phyloP scores from a whole-genome alignment of 2,888 invertebrate species.

The Drosophila meridionalis region DNA sequence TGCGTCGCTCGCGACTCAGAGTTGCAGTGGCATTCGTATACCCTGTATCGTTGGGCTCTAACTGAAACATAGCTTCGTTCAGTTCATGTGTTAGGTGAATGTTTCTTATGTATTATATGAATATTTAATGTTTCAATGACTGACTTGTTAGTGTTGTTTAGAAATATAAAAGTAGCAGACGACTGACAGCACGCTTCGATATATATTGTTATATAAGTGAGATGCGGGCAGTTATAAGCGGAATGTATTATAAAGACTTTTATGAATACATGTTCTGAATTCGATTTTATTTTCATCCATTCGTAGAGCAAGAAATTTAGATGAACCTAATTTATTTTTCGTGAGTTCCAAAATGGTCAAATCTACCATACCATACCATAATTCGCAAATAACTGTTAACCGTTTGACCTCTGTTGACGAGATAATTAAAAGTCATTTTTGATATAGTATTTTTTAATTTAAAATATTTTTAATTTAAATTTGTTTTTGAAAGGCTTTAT shows the following conservation, averaged over 20 bases:
- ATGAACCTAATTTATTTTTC: background rate
- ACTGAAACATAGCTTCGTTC: background rate
- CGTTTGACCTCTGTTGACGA: too few species aligned
- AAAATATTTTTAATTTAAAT: too few species aligned
- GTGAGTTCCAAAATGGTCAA: background rate
- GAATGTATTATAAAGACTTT: background rate
- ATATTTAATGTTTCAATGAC: background rate
- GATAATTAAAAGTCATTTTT: too few species aligned
- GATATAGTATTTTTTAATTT: too few species aligned
- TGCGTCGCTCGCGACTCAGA: conserved; percentile 24
- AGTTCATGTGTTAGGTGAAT: background rate
- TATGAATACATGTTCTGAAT: background rate
- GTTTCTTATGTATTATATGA: background rate
- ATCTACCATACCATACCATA: too few species aligned
- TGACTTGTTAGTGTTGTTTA: background rate
- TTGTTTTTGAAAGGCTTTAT: too few species aligned
- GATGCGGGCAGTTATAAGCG: background rate
- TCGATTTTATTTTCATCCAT: too few species aligned
- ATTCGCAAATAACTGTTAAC: too few species aligned
- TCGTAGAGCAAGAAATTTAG: too few species aligned
- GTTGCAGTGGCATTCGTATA: background rate
- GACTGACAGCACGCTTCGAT: background rate
- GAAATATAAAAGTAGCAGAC: background rate
- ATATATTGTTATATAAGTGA: background rate
- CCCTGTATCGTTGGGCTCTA: background rate